phyloP scores from a whole-genome alignment of 2,888 invertebrate genomes.

The Drosophila cognata region DNA sequence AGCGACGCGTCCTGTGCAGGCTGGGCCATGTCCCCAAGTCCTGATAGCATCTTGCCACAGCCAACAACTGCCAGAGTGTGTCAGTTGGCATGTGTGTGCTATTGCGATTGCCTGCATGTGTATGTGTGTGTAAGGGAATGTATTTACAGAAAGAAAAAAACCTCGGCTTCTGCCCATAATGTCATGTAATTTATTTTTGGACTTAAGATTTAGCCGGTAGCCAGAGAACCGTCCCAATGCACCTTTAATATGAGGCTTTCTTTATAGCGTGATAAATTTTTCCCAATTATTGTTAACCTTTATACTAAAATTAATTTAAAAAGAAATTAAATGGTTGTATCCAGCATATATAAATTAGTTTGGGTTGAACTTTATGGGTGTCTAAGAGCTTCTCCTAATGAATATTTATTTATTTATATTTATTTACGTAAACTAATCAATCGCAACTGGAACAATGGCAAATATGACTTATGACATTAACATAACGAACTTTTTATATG shows the following conservation, averaged over 20 bases:
- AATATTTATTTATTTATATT: neutral
- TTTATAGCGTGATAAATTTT: neutral
- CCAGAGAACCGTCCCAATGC: conserved; percentile 17
- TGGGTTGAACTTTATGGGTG: neutral
- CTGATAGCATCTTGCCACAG: conserved; percentile 53
- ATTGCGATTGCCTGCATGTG: neutral
- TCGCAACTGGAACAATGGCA: too few relatives aligned
- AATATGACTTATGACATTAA: neutral
- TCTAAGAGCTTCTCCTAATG: neutral
- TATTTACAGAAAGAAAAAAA: conserved; percentile 4
- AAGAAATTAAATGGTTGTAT: neutral
- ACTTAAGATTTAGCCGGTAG: conserved; percentile 21
- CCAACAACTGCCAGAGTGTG: conserved; percentile 39
- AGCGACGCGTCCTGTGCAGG: conserved; percentile 37
- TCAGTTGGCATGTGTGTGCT: conserved; percentile 16
- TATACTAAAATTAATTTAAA: neutral
- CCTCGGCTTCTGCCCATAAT: conserved; percentile 53
- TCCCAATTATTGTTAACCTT: neutral
- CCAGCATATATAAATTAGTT: neutral
- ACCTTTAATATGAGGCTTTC: conserved; percentile 1
- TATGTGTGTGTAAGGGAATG: conserved; percentile 1
- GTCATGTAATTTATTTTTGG: conserved; percentile 67
- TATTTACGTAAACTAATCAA: too few relatives aligned
- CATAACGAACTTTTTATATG: neutral
- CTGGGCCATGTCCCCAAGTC: conserved; percentile 30